Evolutionary conservation across 2,888 invertebrate genomes (phyloP), one percentile per base, ranked within the genome.

Genomic region (Malthinus flaveolus): DNA sequence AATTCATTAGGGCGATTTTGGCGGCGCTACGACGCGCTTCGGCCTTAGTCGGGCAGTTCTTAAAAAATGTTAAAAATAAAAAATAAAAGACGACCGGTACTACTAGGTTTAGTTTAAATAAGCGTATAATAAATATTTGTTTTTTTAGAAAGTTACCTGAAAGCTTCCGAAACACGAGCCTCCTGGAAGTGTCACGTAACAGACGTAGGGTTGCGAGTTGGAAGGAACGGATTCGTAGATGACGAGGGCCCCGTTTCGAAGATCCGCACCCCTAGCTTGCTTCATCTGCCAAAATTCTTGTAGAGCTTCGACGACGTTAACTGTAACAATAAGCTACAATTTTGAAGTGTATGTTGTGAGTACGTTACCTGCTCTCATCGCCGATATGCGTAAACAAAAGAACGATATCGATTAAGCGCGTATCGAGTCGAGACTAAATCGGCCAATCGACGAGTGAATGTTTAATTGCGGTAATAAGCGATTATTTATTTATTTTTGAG

Each of bases 281-380:
- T 96, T 96, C 93, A 95, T 93, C 82, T 95, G 95, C 96, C 96
- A 96, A 80, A 96, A 96, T 81, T 96, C 95, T 79, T 96, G 95
- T 56, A 96, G 82, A 7, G 95, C 95, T 80, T 96, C 95, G 57
- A 96, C 95, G 62, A 96, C 95, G 82, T 96, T 95, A 68, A 96
- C 95, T 89, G 84, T 42, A 81, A 80, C 60, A 66, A 57, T 53
- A 61, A 57, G 50, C 54, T 61, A 57, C 39, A 61, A 56, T 44
- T 53, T 57, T 49, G 53, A 53, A 61, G 50, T 53, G 54, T 48
- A 56, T 57, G 33, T 36, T 39, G 45, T 39, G 48, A 54, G 49
- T 48, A 55, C 32, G 50, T 64, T 65, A 65, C 65, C 65, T 65
- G 65, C 65, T 56, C 62, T 58, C 65, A 65, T 65, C 52, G 62